phyloP scores from a whole-genome alignment of 2,888 invertebrate genomes.

The Lasioglossum zephyrum region DNA sequence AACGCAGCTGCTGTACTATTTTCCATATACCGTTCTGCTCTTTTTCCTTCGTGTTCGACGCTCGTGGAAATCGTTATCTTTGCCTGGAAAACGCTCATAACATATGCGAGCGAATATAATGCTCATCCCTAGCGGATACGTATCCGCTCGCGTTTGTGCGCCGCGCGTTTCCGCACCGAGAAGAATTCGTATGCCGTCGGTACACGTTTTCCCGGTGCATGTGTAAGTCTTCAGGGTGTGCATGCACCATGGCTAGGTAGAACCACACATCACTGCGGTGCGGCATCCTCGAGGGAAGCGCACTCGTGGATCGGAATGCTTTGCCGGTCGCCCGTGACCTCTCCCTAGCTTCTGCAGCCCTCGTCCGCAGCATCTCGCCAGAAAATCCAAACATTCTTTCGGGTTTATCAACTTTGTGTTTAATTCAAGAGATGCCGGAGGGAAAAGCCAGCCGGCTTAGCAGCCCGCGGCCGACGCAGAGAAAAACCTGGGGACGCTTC shows the following conservation, averaged over 20 bases:
- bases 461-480: slow-evolving; percentile 15
- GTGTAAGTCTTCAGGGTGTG: not conserved
- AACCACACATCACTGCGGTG: slow-evolving; percentile 40
- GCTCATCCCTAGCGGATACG: slow-evolving; percentile 30
- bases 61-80: slow-evolving; percentile 30
- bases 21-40: not conserved
- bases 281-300: slow-evolving; percentile 69
- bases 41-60: not conserved
- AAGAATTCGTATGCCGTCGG: slow-evolving; percentile 50
- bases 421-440: slow-evolving; percentile 73
- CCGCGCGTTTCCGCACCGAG: slow-evolving; percentile 33
- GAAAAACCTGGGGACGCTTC: not conserved
- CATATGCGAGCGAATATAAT: slow-evolving; percentile 38
- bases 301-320: slow-evolving; percentile 78
- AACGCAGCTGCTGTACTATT: not conserved
- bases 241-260: slow-evolving; percentile 32
- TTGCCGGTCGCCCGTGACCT: slow-evolving; percentile 72
- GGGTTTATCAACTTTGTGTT: slow-evolving; percentile 78
- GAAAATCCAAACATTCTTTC: slow-evolving; percentile 77
- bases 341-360: slow-evolving; percentile 33
- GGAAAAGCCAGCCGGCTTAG: slow-evolving; percentile 48
- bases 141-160: slow-evolving; percentile 31
- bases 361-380: slow-evolving; percentile 57
- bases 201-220: not conserved
- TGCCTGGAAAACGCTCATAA: slow-evolving; percentile 19